These are phyloP conservation scores for Arvicola amphibius DNA, from an alignment of 2,797 vertebrate genomes.

Conservation along the genomic window DNA sequence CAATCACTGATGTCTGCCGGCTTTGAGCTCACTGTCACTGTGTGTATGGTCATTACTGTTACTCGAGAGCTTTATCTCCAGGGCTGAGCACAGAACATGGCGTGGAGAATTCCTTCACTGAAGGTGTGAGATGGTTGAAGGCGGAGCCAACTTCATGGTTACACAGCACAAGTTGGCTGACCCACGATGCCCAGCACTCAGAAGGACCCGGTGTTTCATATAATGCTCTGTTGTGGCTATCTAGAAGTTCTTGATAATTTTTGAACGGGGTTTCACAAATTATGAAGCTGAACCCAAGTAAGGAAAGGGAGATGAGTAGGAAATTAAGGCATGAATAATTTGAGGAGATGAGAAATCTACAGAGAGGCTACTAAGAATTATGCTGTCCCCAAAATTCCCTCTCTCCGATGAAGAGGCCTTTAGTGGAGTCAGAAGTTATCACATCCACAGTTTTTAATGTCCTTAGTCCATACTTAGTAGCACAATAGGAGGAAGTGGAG, in stretches of 20 bases:
- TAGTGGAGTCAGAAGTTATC: neutral
- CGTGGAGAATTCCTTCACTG: neutral
- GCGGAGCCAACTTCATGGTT: neutral
- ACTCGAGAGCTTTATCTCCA: neutral
- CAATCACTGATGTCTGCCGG: neutral
- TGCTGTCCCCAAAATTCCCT: neutral
- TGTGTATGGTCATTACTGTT: neutral
- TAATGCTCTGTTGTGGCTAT: neutral
- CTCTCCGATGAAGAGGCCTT: neutral
- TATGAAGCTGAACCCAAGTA: neutral
- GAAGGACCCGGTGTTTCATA: neutral
- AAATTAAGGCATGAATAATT: slow-evolving; percentile 26
- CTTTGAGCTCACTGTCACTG: neutral
- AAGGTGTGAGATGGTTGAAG: neutral
- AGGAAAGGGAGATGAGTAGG: neutral
- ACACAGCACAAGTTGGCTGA: neutral
- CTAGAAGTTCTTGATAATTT: slow-evolving; percentile 29
- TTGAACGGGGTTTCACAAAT: neutral
- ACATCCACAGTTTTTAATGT: neutral
- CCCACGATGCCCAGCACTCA: neutral
- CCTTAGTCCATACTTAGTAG: neutral
- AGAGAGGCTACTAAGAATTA: neutral
- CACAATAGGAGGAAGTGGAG: neutral
- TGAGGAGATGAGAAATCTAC: neutral
- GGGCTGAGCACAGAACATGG: neutral